Base-by-base conservation (phyloP, 2,113 vertebrate genomes). In the Chloropsis cyanopogon region DNA sequence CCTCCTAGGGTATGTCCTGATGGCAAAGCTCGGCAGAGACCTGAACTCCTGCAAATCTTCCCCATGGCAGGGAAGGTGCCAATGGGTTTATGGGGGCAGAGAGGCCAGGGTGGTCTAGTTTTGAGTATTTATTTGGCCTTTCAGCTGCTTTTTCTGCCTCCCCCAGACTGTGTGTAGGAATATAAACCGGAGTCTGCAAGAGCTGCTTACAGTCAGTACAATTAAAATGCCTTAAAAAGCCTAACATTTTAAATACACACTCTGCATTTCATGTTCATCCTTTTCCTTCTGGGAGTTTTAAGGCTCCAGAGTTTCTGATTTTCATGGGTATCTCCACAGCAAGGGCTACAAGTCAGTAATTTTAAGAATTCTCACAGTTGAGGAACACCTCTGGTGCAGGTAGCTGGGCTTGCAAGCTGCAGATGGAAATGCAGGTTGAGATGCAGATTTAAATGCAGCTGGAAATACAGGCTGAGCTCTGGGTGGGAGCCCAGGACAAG, bases 1-100 rank as follows among this genome's bases (percentile, higher is more conserved):
- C 93, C 88, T 96, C 92, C 93, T 96, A 97, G 88, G 93, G 92
- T 88, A 89, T 46, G 84, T 82, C 88, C 60, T 70, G 64, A 66
- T 18, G 68, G 76, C 80, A 83, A 64, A 93, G 59, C 54, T 22
- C 6, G 6, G 68, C 24, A 71, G 63, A 23, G 25, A 66, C 19
- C 72, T 41, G 76, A n/a, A 16, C 46, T 84, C 18, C 20, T 10
- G 12, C 13, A 42, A 26, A 29, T 39, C 31, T n/a, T 57, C 46
- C 14, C 23, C 29, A 11, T 44, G 29, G 19, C 52, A 47, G 35
- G 13, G 35, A 53, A 76, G 57, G 44, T 75, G 41, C 22, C 61
- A 53, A 1, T 2, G 17, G 11, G 7, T 10, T 64, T 65, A 20
- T 0, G 0, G 14, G 49, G 56, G 21, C 50, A 65, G 28, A 53